Conservation (phyloP, 2,888 invertebrate species). For the Hoplodrina ambigua region DNA sequence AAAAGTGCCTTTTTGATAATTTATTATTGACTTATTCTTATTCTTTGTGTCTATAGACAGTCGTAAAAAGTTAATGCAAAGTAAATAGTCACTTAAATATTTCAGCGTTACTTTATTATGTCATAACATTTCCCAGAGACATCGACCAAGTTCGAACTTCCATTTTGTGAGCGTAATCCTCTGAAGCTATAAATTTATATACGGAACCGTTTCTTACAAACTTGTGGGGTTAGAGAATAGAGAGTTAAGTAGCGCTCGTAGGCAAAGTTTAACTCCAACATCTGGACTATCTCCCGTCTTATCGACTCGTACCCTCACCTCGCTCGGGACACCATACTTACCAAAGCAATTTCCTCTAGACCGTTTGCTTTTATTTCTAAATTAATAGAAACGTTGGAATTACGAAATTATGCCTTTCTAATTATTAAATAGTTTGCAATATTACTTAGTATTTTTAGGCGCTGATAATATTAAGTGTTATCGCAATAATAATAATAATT, state of each 20-base stretch:
- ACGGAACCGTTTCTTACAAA: constrained; percentile 71
- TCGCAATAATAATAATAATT: too few species aligned
- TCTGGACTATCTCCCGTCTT: constrained; percentile 74
- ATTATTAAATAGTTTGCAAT: background rate
- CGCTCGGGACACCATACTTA: constrained; percentile 62
- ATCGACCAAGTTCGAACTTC: constrained; percentile 54
- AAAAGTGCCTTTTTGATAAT: constrained; percentile 53
- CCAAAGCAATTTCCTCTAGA: constrained; percentile 56
- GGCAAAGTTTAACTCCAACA: constrained; percentile 75
- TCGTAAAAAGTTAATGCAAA: constrained; percentile 38
- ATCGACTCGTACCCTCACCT: constrained; percentile 68
- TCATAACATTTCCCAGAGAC: constrained; percentile 61
- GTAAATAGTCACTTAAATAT: constrained; percentile 41
- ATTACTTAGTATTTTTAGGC: too few species aligned
- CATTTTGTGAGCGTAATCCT: constrained; percentile 61
- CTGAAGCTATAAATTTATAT: constrained; percentile 71
- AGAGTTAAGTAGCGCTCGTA: constrained; percentile 69
- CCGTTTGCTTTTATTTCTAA: constrained; percentile 35
- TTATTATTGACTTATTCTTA: constrained; percentile 48
- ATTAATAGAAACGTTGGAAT: constrained; percentile 14
- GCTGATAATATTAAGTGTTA: too few species aligned
- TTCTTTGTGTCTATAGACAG: constrained; percentile 36
- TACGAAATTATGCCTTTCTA: background rate
- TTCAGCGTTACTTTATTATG: constrained; percentile 33
- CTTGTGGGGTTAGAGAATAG: constrained; percentile 75